A percentile compares a stretch with the other conserved stretches of the same genome.
phyloP scores from a whole-genome alignment of 2,797 vertebrate genomes.

The Loriculus beryllinus region DNA sequence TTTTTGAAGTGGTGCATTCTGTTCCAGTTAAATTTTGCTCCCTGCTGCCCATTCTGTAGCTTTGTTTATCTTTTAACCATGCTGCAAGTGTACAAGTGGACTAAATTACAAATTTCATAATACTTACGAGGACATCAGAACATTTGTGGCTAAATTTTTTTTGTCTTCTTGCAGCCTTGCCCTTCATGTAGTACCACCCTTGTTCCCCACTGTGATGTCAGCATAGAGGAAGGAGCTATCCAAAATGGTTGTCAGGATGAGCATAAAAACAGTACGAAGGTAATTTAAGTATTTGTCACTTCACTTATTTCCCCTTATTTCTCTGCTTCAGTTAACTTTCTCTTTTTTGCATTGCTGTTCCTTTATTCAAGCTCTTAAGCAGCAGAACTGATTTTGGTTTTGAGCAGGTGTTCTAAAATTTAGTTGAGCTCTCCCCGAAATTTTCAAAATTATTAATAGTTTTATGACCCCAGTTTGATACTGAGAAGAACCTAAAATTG shows the following conservation, averaged over 20 bases:
- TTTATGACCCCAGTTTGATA: neutral
- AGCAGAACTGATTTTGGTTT: neutral
- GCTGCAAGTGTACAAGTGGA: neutral
- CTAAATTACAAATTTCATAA: neutral
- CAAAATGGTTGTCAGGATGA: constrained; percentile 89
- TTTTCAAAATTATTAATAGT: neutral
- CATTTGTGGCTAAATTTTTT: constrained; percentile 32
- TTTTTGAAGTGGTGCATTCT: constrained; percentile 34
- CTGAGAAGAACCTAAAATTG: neutral
- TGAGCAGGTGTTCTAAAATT: neutral
- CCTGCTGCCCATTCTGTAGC: constrained; percentile 13
- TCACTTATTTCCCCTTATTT: neutral
- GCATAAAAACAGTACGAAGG: constrained; percentile 82
- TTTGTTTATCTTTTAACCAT: constrained; percentile 34
- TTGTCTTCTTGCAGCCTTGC: constrained; percentile 81
- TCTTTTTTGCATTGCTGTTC: neutral
- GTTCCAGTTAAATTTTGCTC: constrained; percentile 31
- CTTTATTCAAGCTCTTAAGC: neutral
- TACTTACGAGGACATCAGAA: neutral
- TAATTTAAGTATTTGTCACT: constrained; percentile 66
- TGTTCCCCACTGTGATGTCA: constrained; percentile 77
- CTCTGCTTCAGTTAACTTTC: neutral
- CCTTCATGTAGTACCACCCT: constrained; percentile 82
- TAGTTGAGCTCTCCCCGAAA: fast-evolving
- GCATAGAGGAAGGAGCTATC: constrained; percentile 79